A percentile compares a stretch with the other conserved stretches of the same genome.
These are phyloP conservation scores for Gerris buenoi DNA, from an alignment of 1,140 invertebrate genomes.

Conservation along the genomic window DNA sequence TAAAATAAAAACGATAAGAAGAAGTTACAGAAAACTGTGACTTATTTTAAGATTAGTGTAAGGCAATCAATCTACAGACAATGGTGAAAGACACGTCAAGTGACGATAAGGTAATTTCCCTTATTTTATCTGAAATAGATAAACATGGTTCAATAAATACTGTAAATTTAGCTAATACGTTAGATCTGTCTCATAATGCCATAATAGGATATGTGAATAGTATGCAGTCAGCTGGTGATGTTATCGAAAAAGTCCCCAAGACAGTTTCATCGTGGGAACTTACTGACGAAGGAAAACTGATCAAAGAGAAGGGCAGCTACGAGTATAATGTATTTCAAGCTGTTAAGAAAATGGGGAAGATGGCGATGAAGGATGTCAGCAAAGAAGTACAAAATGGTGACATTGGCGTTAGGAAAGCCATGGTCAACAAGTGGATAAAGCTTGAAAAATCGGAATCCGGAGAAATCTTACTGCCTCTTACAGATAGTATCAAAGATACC, in stretches of 20 bases:
- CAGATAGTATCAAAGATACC: conserved; percentile 57
- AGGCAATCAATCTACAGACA: no score
- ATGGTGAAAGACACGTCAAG: neutral
- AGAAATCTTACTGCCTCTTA: conserved; percentile 30
- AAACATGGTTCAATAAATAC: conserved; percentile 22
- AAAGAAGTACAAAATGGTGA: conserved; percentile 68
- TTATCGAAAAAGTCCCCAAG: conserved; percentile 42
- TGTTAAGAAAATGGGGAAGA: conserved; percentile 53
- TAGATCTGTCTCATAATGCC: conserved; percentile 74
- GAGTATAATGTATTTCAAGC: conserved; percentile 73
- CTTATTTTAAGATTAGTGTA: no score
- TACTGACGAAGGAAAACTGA: conserved; percentile 77
- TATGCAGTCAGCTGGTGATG: conserved; percentile 67
- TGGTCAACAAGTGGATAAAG: conserved; percentile 81
- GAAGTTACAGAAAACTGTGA: no score
- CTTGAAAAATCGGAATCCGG: conserved; percentile 60
- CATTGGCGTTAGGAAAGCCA: conserved; percentile 92
- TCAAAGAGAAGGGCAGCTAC: conserved; percentile 75
- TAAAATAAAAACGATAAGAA: no score
- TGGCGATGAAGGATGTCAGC: conserved; percentile 65
- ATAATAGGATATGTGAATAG: conserved; percentile 81
- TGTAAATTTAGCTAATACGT: conserved; percentile 49
- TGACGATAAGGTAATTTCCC: neutral
- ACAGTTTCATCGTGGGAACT: conserved; percentile 54
- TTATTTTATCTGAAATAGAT: neutral